Conservation (phyloP, 2,113 vertebrate genomes). For the Myrmecophaga tridactyla region DNA sequence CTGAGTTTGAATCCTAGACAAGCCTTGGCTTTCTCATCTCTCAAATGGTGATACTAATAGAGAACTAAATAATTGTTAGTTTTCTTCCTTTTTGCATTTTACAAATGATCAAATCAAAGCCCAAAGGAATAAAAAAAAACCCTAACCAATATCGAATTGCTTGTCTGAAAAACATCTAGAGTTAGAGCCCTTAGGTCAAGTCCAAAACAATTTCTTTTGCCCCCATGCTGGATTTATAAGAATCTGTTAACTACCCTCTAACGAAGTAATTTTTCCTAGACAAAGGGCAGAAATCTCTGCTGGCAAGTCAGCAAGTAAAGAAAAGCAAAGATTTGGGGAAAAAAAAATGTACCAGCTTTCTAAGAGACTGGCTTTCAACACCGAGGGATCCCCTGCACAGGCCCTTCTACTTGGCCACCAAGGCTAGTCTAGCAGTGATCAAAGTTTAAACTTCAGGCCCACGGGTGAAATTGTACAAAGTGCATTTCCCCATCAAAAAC, state of each 20-base stretch:
- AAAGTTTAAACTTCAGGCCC: neutral
- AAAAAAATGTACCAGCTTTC: neutral
- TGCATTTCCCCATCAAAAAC: neutral
- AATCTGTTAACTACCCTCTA: neutral
- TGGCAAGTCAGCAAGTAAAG: neutral
- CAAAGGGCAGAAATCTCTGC: neutral
- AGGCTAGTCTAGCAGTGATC: neutral
- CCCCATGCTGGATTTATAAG: neutral
- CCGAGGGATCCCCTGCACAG: neutral
- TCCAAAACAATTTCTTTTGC: neutral
- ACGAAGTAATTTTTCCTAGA: neutral
- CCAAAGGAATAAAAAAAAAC: neutral
- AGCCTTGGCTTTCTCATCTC: neutral
- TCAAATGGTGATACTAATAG: neutral
- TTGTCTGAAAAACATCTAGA: neutral
- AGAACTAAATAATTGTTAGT: neutral
- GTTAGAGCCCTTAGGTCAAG: neutral
- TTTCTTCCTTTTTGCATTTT: neutral
- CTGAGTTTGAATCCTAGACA: neutral
- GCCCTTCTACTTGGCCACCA: neutral
- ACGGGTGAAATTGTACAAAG: neutral
- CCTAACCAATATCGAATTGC: neutral
- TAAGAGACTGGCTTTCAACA: neutral
- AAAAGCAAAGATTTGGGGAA: neutral
- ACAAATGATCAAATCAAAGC: neutral